Evolutionary conservation across 2,113 vertebrate species (phyloP), one percentile per base, ranked within the genome.

Genomic region (Tichodroma muraria): DNA sequence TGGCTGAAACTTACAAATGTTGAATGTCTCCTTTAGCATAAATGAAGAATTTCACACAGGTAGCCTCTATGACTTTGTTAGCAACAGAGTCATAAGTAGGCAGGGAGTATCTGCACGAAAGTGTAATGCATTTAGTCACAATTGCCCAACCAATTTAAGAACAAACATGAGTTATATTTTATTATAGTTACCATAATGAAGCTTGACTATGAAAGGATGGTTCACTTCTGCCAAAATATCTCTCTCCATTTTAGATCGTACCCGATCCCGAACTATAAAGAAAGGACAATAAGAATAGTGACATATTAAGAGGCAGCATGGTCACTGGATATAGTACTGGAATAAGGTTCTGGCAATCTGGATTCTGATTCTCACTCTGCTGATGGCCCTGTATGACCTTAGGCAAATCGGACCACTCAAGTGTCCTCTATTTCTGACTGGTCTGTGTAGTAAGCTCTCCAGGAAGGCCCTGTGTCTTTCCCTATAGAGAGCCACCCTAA

Each of bases 191-290:
- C 99, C 99, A 33, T 99, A 99, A 91, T 99, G 99, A 44, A 99
- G 98, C 97, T 99, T 99, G 68, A 99, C 99, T 82, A 99, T 99
- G 97, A 99, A 99, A 23, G 99, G 99, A 94, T 99, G 99, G 92
- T 99, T 99, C 92, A 99, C 99, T 97, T 99, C 99, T 27, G 99
- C 99, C 95, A 99, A 97, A 95, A 99, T 99, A 92, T 99, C 99
- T 95, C 99, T 98, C 92, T 99, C 99, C 99, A 99, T 99, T 97
- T 99, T 99, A 2, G 99, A 99, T 35, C 99, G 96, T 44, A 99
- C 99, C 15, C 99, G 98, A 97, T 99, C 99, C 37, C 99, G 98
- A 76, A 99, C 99, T 99, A 88, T 24, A 80, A 85, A 87, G 68
- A 56, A 81, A 97, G 63, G 93, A 88, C 49, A 84, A 16, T 4